phyloP scores from a whole-genome alignment of 1,140 invertebrate species.

The Latrodectus geometricus region DNA sequence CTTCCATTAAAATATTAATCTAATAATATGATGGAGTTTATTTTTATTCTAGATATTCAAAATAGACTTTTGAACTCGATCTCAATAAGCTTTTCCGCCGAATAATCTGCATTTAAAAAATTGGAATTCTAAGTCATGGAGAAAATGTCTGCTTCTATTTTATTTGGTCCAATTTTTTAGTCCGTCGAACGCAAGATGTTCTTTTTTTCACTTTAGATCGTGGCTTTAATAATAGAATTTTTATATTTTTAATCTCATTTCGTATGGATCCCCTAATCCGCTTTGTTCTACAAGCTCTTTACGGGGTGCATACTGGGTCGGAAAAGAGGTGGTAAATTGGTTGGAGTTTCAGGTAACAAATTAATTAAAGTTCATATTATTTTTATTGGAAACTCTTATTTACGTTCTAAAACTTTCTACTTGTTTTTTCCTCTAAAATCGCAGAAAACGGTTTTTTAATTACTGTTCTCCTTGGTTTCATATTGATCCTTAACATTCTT shows the following conservation, averaged over 20 bases:
- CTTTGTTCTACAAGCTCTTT: slow-evolving; percentile 15
- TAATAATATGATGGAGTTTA: neutral
- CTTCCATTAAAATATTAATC: neutral
- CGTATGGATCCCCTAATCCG: slow-evolving; percentile 28
- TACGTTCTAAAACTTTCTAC: neutral
- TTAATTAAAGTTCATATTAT: slow-evolving; percentile 40
- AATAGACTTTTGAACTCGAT: neutral
- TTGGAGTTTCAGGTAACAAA: slow-evolving; percentile 35
- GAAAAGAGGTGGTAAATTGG: slow-evolving; percentile 18
- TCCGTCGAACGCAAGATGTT: neutral
- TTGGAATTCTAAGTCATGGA: neutral
- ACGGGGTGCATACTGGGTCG: neutral
- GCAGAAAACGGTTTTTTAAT: neutral
- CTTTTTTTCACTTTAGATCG: neutral
- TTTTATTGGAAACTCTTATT: neutral
- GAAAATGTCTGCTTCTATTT: neutral
- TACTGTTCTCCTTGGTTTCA: neutral
- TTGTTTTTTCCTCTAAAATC: neutral
- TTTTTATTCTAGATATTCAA: neutral
- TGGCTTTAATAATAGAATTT: slow-evolving; percentile 17
- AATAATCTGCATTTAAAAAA: slow-evolving; percentile 46
- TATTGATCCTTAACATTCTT: neutral
- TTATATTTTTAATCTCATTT: slow-evolving; percentile 52
- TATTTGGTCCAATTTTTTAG: neutral
- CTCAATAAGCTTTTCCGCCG: neutral